These are phyloP conservation scores for Petrolisthes manimaculis DNA, from an alignment of 2,888 invertebrate species.

Conservation along the genomic window DNA sequence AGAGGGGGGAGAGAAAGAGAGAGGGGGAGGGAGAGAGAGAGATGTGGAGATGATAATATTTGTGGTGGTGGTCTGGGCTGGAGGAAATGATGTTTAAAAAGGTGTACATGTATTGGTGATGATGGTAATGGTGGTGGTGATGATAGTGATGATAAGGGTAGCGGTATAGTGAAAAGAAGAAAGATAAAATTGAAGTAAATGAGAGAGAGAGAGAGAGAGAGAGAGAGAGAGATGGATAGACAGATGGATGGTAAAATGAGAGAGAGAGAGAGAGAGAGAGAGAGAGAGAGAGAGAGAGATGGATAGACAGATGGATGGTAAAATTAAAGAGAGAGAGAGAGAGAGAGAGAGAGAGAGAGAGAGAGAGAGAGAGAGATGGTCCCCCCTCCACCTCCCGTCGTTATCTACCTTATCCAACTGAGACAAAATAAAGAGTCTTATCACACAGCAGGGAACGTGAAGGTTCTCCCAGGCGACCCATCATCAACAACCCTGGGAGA, in stretches of 20 bases:
- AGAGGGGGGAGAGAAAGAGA: not conserved
- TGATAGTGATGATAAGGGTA: not conserved
- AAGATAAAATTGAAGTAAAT: too few relatives aligned
- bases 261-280: not conserved
- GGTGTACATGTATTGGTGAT: too few relatives aligned
- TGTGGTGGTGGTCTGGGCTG: not conserved
- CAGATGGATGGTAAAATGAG: not conserved
- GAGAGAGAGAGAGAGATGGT: not conserved
- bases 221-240: not conserved
- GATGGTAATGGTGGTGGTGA: not conserved
- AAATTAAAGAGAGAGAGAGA: constrained; percentile 7
- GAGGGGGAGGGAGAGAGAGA: not conserved
- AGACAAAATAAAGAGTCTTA: constrained; percentile 29
- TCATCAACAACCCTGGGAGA: not conserved
- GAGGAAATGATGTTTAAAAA: too few relatives aligned
- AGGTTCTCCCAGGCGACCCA: not conserved
- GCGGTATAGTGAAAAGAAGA: not conserved
- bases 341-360: not conserved
- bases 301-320: not conserved
- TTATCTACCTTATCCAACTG: constrained; percentile 11
- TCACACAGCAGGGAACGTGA: constrained; percentile 21
- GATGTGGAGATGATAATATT: not conserved
- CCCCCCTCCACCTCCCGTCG: constrained; percentile 3
- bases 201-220: too few relatives aligned
- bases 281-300: not conserved